Evolutionary conservation across 2,797 vertebrate genomes (phyloP), one percentile per base, ranked within the genome.

Genomic region (Hylomyscus alleni): DNA sequence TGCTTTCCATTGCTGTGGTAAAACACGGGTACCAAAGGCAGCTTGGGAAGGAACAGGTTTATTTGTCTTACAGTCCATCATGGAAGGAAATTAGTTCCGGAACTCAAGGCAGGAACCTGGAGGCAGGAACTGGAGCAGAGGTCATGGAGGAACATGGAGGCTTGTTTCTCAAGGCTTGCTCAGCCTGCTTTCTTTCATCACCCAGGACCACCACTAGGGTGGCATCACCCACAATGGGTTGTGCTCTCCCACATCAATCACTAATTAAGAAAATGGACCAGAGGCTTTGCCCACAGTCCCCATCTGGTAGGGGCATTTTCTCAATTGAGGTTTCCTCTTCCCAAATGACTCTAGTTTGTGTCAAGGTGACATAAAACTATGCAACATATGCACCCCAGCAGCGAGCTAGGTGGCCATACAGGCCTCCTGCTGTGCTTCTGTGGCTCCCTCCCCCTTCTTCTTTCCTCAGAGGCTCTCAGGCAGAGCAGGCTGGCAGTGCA

Each of bases 401-500:
- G 47, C 56, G 73, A 29, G 47, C 56, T 77, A 5, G 34, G 67
- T 76, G 73, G 3, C 58, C 52, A 19, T 7, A 1, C 75, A 47
- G 65, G 56, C 52, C 31, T 78, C 75, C 31, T n/a, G 50, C 67
- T 11, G 3, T 0, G 0, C 6, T 34, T 14, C 69, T 67, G 89
- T 0, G 13, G 7, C 37, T 58, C 22, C 15, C 22, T 34, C 40
- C 67, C 31, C 14, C 24, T 12, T 8, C 37, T n/a, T 2, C 67
- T 37, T 60, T 78, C 54, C 89, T 52, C 0, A 0, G 85, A 69
- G 86, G 52, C 83, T 87, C 50, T 3, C 7, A 20, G 76, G 76
- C 81, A 76, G 81, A 76, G 29, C 44, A n/a, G 50, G 20, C 90
- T 95, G 81, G 89, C 62, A 34, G 58, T 89, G 76, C 73, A 78